Evolutionary conservation across 2,797 vertebrate species (phyloP).

Genomic region (Ibycter americanus): DNA sequence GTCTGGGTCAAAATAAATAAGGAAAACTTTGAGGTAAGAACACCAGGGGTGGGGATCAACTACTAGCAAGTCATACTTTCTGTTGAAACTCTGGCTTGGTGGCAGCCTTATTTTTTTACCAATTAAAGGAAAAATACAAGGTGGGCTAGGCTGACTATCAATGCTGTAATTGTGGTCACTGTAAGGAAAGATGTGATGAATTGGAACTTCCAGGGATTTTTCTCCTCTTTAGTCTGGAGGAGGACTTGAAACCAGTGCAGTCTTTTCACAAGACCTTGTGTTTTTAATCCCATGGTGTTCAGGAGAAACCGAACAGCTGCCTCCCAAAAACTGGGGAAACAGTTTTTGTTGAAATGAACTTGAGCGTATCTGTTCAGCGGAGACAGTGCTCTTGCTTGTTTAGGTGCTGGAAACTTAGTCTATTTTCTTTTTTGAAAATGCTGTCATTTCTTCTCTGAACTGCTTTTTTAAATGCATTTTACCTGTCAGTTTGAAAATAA

Average conservation of each 20-base stretch:
- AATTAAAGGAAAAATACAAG: neutral
- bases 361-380: neutral
- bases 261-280: neutral
- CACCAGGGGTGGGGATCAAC: neutral
- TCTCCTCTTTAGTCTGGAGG: neutral
- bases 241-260: neutral
- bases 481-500: neutral
- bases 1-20: neutral
- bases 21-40: neutral
- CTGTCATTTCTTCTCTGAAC: neutral
- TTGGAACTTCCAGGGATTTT: neutral
- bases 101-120: neutral
- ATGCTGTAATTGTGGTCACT: neutral
- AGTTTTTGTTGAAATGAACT: neutral
- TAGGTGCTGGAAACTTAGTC: neutral
- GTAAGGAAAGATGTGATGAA: neutral
- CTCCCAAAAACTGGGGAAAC: neutral
- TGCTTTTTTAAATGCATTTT: neutral
- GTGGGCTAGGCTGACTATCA: neutral
- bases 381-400: neutral
- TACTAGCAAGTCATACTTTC: neutral
- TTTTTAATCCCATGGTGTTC: neutral
- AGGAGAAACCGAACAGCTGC: neutral
- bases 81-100: neutral
- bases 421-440: neutral